Percentiles rank a stretch among this genome's conserved stretches.
These are phyloP conservation scores for Drosophila silvestris DNA, from an alignment of 2,888 invertebrate genomes.

Conservation along the genomic window DNA sequence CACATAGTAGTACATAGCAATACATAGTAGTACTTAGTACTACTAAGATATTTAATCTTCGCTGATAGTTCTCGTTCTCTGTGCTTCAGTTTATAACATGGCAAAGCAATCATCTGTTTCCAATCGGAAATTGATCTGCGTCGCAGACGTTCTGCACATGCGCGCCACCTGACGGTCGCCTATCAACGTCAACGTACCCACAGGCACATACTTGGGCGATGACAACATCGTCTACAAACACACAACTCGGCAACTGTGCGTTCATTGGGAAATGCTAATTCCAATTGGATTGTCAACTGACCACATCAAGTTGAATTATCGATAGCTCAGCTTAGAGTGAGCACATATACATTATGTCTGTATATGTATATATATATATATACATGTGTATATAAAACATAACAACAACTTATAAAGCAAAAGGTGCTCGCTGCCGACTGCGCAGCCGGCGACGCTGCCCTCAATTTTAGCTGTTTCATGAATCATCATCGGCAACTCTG, in stretches of 20 bases:
- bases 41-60: background rate
- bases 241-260: conserved; percentile 15
- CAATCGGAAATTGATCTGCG: conserved; percentile 22
- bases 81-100: background rate
- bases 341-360: conserved; percentile 6
- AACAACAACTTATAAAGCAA: conserved; percentile 58
- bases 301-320: conserved; percentile 31
- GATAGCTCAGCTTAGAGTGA: conserved; percentile 35
- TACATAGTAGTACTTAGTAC: background rate
- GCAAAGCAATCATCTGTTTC: background rate
- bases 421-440: conserved; percentile 52
- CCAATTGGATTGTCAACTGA: conserved; percentile 52
- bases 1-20: too few relatives aligned
- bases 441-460: conserved; percentile 46
- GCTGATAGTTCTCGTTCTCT: background rate
- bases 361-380: conserved; percentile 4
- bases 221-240: conserved; percentile 64
- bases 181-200: background rate
- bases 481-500: conserved; percentile 43
- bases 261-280: conserved; percentile 48
- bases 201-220: conserved; percentile 60
- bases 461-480: conserved; percentile 48
- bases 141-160: conserved; percentile 42
- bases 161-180: conserved; percentile 40
- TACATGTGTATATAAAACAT: conserved; percentile 25